A percentile compares a stretch with the other conserved stretches of the same genome.
phyloP scores from a whole-genome alignment of 2,113 vertebrate species.

The Pollachius pollachius region DNA sequence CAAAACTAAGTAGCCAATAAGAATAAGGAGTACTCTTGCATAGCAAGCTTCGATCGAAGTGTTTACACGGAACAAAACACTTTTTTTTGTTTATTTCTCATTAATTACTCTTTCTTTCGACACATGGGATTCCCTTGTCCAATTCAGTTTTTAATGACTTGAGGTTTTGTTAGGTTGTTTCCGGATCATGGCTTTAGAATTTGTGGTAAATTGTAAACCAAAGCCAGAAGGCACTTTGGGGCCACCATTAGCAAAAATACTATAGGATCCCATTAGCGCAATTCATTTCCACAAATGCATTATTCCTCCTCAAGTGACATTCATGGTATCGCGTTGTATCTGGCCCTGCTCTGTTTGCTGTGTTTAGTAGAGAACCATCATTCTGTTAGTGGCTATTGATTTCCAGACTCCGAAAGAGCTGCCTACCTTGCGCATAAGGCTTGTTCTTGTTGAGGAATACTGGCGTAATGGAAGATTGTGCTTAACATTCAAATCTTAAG shows the following conservation, averaged over 20 bases:
- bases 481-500: neutral
- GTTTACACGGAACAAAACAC: constrained; percentile 23
- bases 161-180: neutral
- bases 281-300: constrained; percentile 32
- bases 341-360: constrained; percentile 44
- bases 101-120: constrained; percentile 26
- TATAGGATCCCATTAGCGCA: neutral
- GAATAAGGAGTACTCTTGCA: constrained; percentile 5
- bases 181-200: neutral
- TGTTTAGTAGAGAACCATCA: constrained; percentile 51
- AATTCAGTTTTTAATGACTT: neutral
- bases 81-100: constrained; percentile 16
- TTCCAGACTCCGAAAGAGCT: constrained; percentile 56
- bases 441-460: constrained; percentile 41
- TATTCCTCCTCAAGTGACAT: constrained; percentile 38
- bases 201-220: constrained; percentile 1
- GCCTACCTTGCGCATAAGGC: constrained; percentile 40
- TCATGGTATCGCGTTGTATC: constrained; percentile 43
- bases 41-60: constrained; percentile 33
- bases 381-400: constrained; percentile 66
- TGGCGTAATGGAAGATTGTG: neutral
- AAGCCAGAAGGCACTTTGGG: neutral
- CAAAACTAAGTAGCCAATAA: too few species aligned
- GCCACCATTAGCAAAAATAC: neutral
- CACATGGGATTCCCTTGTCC: constrained; percentile 14